These are phyloP conservation scores for Bettongia penicillata DNA, from an alignment of 2,113 vertebrate genomes.

Conservation along the genomic window DNA sequence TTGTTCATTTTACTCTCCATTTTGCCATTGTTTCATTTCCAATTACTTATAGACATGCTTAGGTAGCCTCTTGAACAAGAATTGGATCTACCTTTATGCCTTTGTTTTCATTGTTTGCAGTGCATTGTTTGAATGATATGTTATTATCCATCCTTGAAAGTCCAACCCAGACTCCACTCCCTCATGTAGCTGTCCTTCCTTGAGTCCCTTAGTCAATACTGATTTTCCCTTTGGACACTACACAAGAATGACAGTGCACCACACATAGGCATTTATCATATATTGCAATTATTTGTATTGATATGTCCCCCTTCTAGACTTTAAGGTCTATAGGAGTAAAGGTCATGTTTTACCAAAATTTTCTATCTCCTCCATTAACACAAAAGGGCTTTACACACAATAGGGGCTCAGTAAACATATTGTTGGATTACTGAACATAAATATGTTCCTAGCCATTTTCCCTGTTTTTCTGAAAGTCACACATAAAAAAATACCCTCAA, in stretches of 20 bases:
- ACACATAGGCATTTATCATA: neutral
- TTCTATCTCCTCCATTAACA: neutral
- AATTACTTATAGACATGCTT: neutral
- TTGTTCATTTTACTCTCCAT: neutral
- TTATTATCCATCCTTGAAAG: neutral
- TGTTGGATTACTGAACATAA: neutral
- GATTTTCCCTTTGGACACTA: neutral
- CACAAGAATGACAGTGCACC: neutral
- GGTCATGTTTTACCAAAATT: neutral
- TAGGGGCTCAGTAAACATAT: neutral
- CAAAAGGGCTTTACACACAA: neutral
- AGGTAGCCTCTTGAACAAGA: neutral
- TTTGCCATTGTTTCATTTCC: neutral
- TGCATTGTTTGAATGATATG: neutral
- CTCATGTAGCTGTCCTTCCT: neutral
- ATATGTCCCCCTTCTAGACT: neutral
- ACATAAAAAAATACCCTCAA: neutral
- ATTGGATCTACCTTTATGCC: neutral
- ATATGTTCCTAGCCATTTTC: neutral
- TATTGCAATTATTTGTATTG: neutral
- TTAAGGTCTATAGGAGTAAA: neutral
- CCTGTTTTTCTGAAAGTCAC: neutral
- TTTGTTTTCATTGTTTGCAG: neutral
- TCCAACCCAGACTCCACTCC: neutral
- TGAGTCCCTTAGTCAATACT: neutral